Base-by-base conservation (phyloP, 2,888 invertebrate genomes). In the Eristalis pertinax region DNA sequence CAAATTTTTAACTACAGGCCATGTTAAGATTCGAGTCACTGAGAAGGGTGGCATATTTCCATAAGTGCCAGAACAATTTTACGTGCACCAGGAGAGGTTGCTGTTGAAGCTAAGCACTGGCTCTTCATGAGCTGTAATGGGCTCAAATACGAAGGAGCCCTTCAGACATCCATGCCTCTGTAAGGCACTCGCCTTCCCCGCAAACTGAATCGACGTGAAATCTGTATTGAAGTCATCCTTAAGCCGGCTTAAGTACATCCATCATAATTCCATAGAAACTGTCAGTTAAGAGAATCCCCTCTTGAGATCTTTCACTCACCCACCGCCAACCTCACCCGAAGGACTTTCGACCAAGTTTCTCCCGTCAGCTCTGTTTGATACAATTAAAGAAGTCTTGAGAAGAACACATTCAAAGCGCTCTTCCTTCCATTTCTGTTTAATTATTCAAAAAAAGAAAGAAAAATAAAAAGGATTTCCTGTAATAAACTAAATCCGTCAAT, bases 401-500 rank as follows among this genome's bases (percentile, higher is more conserved):
- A 38, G 10, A 38, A 38, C 11, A 67, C 63, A 43, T 41, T 69
- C 29, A 63, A 15, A 67, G 60, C 41, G 8, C 11, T 43, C 19
- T 68, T 8, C 73, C n/a, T 58, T 29, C 13, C 38, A 19, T 26
- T n/a, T 29, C 60, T 41, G 56, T 43, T 62, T 85, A 81, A 83
- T 87, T 79, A 83, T 83, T 87, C 70, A 60, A 26, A 26, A 26
- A 38, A 32, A 32, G 32, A 32, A 32, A 26, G 4, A 26, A 26
- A 26, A 32, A 10, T 8, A 41, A 74, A 67, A 87, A 63, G 63
- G 72, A 84, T 87, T 72, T 65, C 72, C 80, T 76, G 79, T 76
- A 78, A 76, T 74, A 87, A 69, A 87, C 79, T 60, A 84, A 87
- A 80, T 80, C 76, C 72, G 70, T 87, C 84, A 87, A 79, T 76